phyloP scores from a whole-genome alignment of 2,888 invertebrate genomes.

The Galerucella pusilla region DNA sequence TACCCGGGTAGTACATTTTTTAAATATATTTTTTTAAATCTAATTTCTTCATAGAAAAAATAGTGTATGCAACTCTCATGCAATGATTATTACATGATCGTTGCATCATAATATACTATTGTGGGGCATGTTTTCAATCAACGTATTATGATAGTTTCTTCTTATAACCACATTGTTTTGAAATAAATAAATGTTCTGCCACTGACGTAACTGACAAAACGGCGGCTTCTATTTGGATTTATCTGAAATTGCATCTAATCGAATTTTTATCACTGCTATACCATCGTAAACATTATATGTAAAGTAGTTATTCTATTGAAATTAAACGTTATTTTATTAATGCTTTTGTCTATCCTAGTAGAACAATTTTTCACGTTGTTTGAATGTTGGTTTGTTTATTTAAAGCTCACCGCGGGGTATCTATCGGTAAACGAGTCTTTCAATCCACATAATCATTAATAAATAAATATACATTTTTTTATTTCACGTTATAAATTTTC shows the following conservation, averaged over 20 bases:
- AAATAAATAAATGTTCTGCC: not conserved
- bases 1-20: no score
- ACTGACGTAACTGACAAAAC: slow-evolving; percentile 39
- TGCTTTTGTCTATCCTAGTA: slow-evolving; percentile 42
- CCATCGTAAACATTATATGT: slow-evolving; percentile 48
- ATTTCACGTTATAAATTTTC: not conserved
- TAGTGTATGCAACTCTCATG: no score
- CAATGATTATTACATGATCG: no score
- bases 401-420: slow-evolving; percentile 33
- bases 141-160: not conserved
- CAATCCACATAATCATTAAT: not conserved
- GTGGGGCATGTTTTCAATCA: not conserved
- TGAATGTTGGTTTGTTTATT: slow-evolving; percentile 33
- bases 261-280: slow-evolving; percentile 46
- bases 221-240: slow-evolving; percentile 44
- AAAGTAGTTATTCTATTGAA: slow-evolving; percentile 49
- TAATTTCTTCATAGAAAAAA: no score
- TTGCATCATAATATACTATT: no score
- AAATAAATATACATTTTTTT: not conserved
- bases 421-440: slow-evolving; percentile 18
- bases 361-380: slow-evolving; percentile 42
- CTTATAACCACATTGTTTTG: not conserved
- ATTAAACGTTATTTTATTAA: slow-evolving; percentile 49
- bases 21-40: no score
- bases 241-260: slow-evolving; percentile 47